Conservation (phyloP, 1,140 invertebrate genomes). For the Theocolax elegans region DNA sequence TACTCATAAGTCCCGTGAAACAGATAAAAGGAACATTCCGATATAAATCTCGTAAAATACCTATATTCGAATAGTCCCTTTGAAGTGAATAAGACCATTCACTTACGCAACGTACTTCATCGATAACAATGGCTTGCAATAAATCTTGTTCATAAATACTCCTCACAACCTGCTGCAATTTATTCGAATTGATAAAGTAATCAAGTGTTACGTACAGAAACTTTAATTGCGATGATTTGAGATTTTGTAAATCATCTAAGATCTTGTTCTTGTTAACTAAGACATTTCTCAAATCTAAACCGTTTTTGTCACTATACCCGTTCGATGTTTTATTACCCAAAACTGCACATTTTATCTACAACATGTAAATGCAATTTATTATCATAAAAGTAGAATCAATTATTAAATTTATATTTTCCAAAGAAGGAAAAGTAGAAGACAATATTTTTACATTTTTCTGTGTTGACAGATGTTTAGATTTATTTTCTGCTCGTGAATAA, state of each 20-base stretch:
- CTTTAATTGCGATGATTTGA: background rate
- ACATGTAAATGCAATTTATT: background rate
- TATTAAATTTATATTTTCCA: background rate
- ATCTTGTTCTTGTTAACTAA: constrained; percentile 11
- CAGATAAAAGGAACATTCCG: background rate
- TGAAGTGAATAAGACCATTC: background rate
- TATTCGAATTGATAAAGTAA: background rate
- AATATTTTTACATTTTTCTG: constrained; percentile 1
- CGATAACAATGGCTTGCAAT: constrained; percentile 11
- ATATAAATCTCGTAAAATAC: background rate
- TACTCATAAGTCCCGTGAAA: background rate
- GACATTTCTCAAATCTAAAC: constrained; percentile 16
- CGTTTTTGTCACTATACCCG: background rate
- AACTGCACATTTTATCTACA: constrained; percentile 6
- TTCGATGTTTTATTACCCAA: background rate
- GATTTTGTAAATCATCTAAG: background rate
- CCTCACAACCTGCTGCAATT: background rate
- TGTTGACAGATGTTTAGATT: background rate
- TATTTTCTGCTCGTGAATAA: background rate
- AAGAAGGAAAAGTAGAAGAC: background rate
- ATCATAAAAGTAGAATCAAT: background rate
- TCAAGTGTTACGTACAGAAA: constrained; percentile 4
- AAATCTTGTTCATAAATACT: background rate
- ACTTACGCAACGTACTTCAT: background rate
- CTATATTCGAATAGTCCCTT: background rate